Conservation (phyloP, 1,140 invertebrate species). For the Cataglyphis hispanica region DNA sequence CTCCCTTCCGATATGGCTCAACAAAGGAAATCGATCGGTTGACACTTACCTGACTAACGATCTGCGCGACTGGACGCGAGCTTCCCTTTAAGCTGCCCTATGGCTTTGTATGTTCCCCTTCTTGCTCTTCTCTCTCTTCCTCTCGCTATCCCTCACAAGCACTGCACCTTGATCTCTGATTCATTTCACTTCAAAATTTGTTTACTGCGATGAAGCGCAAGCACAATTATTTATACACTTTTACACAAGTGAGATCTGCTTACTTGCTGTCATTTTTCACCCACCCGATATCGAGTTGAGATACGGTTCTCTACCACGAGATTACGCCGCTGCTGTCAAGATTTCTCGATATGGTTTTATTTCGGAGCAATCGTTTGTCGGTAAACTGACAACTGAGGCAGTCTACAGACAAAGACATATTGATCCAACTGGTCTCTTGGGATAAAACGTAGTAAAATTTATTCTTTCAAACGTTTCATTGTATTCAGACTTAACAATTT, state of each 20-base stretch:
- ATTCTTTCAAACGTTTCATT: no score
- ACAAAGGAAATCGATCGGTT: constrained; percentile 56
- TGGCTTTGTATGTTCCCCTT: constrained; percentile 28
- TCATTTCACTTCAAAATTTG: constrained; percentile 68
- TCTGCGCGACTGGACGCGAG: constrained; percentile 17
- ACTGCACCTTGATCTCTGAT: constrained; percentile 71
- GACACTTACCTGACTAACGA: constrained; percentile 60
- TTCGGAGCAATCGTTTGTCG: constrained; percentile 17
- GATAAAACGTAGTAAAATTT: no score
- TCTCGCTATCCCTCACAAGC: constrained; percentile 29
- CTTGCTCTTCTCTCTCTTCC: not conserved
- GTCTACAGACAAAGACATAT: constrained; percentile 8
- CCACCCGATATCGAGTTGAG: not conserved
- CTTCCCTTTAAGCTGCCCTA: not conserved
- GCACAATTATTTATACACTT: constrained; percentile 48
- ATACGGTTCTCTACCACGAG: constrained; percentile 2
- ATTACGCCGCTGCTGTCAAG: constrained; percentile 3
- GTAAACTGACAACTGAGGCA: constrained; percentile 3
- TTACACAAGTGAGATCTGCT: not conserved
- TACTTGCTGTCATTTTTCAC: constrained; percentile 24
- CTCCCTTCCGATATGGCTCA: not conserved
- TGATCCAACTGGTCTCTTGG: not conserved
- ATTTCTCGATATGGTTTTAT: not conserved
- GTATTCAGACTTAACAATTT: no score
- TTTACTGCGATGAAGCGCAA: constrained; percentile 52